Evolutionary conservation across 92 coral and sea anemone species (phyloP).

Genomic region (Desmophyllum pertusum): DNA sequence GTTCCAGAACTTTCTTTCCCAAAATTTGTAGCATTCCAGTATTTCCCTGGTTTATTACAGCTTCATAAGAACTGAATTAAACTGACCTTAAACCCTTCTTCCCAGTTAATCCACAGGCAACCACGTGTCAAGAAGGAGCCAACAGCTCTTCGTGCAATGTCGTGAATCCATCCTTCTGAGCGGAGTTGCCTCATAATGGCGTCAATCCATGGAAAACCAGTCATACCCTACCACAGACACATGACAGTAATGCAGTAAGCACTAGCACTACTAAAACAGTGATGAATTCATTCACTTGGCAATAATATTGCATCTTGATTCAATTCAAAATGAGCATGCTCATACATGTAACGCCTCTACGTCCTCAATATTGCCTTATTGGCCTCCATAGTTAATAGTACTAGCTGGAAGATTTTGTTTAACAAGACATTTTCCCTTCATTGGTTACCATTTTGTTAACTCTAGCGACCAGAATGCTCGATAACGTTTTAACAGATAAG

Average conservation of each 20-base stretch:
- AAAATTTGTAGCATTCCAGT: no score
- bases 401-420: no score
- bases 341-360: no score
- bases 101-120: conserved; percentile 84
- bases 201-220: conserved; percentile 90
- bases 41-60: no score
- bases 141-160: conserved; percentile 74
- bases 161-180: conserved; percentile 76
- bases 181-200: conserved; percentile 80
- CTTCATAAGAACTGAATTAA: background rate
- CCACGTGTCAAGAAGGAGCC: conserved; percentile 85
- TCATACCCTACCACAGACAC: conserved; percentile 46
- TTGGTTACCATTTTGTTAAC: background rate
- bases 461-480: background rate
- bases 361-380: no score
- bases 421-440: no score
- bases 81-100: conserved; percentile 76
- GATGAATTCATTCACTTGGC: no score
- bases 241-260: no score
- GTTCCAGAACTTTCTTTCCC: background rate
- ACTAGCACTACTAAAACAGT: no score
- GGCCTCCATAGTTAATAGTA: no score
- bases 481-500: background rate
- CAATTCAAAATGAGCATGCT: no score
- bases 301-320: no score